A percentile compares a stretch with the other conserved stretches of the same genome.
These are phyloP conservation scores for Euura lappo DNA, from an alignment of 1,140 invertebrate genomes.

Conservation along the genomic window DNA sequence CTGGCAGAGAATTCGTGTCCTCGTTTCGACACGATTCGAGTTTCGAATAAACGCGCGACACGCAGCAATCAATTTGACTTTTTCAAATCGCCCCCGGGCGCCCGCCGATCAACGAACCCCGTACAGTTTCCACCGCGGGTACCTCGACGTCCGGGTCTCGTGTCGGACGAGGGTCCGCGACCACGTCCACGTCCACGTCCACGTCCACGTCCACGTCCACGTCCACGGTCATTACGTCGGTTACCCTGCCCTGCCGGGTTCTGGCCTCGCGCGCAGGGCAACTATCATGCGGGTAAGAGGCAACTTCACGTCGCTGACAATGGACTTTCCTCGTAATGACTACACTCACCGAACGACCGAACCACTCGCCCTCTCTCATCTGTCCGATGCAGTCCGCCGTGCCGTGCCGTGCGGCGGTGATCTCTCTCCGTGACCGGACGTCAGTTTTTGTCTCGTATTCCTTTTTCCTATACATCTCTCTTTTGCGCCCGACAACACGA, in stretches of 20 bases:
- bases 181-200: neutral
- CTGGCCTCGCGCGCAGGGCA: neutral
- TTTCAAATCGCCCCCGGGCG: too few species aligned
- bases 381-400: neutral
- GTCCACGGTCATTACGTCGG: slow-evolving; percentile 2
- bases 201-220: neutral
- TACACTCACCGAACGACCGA: neutral
- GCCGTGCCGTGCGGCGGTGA: too few species aligned
- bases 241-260: too few species aligned
- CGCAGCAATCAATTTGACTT: too few species aligned
- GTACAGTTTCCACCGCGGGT: too few species aligned
- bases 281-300: neutral
- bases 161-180: neutral
- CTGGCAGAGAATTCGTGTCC: too few species aligned
- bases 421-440: neutral
- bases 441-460: neutral
- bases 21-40: too few species aligned
- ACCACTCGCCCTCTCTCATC: neutral
- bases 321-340: slow-evolving; percentile 3
- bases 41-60: too few species aligned
- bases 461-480: too few species aligned
- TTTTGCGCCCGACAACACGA: neutral
- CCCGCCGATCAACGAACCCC: too few species aligned
- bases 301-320: neutral
- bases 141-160: too few species aligned